A percentile compares a stretch with the other conserved stretches of the same genome.
Conservation (phyloP, 2,113 vertebrate genomes). For the Poeciliopsis turrubarensis region DNA sequence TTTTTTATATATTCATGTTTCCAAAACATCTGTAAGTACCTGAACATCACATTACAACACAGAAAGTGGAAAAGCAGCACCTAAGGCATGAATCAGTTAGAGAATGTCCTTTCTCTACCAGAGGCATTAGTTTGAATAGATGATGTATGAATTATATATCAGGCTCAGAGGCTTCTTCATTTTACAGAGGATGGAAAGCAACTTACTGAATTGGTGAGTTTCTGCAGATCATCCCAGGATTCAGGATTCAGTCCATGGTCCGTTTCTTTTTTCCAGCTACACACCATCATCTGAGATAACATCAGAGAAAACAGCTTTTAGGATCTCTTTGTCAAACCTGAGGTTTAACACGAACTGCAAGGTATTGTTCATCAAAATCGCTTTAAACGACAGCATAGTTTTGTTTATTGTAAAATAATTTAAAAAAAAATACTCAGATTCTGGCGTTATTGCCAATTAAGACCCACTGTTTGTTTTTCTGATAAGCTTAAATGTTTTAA, state of each 20-base stretch:
- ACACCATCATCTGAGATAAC: slow-evolving; percentile 57
- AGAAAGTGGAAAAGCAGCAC: background rate
- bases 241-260: slow-evolving; percentile 75
- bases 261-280: slow-evolving; percentile 71
- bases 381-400: background rate
- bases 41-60: background rate
- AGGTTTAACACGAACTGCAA: background rate
- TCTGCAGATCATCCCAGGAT: slow-evolving; percentile 75
- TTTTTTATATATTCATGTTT: background rate
- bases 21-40: background rate
- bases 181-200: slow-evolving; percentile 18
- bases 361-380: background rate
- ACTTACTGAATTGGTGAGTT: slow-evolving; percentile 77
- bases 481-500: too few species aligned
- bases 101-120: slow-evolving; percentile 12
- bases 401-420: background rate
- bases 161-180: slow-evolving; percentile 33
- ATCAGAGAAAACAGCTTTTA: slow-evolving; percentile 20
- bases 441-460: too few species aligned
- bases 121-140: slow-evolving; percentile 38
- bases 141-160: slow-evolving; percentile 60
- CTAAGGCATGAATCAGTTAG: slow-evolving; percentile 13
- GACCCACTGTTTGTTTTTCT: too few species aligned
- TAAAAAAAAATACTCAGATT: too few species aligned
- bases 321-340: background rate